Conservation (phyloP, 2,797 vertebrate species). For the Pampus argenteus region DNA sequence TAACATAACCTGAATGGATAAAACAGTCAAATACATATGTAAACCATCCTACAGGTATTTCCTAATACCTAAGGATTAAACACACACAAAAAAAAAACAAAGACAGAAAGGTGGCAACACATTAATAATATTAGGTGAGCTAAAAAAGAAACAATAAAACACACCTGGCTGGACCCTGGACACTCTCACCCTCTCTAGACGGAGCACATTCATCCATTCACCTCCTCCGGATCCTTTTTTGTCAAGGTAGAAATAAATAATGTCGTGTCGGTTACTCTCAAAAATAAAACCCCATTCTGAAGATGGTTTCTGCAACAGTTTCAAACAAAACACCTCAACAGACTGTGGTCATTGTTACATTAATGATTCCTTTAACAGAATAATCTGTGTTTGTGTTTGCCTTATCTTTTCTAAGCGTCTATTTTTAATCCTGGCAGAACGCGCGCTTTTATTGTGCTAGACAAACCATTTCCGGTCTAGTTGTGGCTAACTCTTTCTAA, state of each 20-base stretch:
- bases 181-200: slow-evolving; percentile 39
- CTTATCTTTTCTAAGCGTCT: background rate
- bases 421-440: background rate
- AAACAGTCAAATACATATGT: too few relatives aligned
- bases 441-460: slow-evolving; percentile 49
- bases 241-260: background rate
- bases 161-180: background rate
- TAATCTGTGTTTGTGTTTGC: fast-evolving
- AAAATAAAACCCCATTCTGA: slow-evolving; percentile 34
- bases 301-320: too few relatives aligned
- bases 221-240: background rate
- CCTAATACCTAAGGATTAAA: too few relatives aligned
- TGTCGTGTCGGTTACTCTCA: slow-evolving; percentile 4
- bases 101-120: too few relatives aligned
- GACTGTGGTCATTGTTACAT: background rate
- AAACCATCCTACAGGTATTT: too few relatives aligned
- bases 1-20: too few relatives aligned
- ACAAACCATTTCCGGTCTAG: background rate
- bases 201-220: slow-evolving; percentile 41
- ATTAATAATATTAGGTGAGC: too few relatives aligned
- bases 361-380: fast-evolving
- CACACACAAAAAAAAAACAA: too few relatives aligned
- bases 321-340: background rate
- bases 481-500: background rate
- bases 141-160: too few relatives aligned